phyloP scores from a whole-genome alignment of 2,797 vertebrate genomes.

The Craterocephalus amniculus region DNA sequence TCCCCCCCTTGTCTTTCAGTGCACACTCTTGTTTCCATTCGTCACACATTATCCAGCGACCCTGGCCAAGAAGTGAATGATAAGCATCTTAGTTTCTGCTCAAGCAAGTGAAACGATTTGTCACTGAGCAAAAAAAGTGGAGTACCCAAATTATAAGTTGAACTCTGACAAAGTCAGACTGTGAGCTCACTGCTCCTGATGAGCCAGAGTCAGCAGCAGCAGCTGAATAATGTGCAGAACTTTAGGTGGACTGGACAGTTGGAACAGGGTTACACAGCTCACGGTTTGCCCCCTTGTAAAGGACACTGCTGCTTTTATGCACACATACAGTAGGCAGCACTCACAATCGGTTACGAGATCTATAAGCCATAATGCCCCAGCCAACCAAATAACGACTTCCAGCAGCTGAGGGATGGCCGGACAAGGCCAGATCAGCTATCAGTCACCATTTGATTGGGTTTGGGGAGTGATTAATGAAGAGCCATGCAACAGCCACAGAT shows the following conservation, averaged over 20 bases:
- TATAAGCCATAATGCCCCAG: constrained; percentile 9
- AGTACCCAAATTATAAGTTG: constrained; percentile 9
- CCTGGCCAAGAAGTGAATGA: constrained; percentile 12
- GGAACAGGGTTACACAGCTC: constrained; percentile 27
- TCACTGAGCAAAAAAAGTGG: constrained; percentile 20
- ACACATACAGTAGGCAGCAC: constrained; percentile 17
- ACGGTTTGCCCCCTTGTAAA: constrained; percentile 5
- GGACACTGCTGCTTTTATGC: constrained; percentile 14
- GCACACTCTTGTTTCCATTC: constrained; percentile 37
- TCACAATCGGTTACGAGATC: constrained; percentile 32
- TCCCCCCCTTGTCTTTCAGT: constrained; percentile 13
- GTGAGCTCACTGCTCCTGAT: constrained; percentile 7
- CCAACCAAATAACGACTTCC: constrained; percentile 28
- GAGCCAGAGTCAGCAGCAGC: constrained; percentile 29
- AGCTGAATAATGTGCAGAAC: constrained; percentile 29
- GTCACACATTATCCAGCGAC: constrained; percentile 19
- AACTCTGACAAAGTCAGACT: constrained; percentile 28
- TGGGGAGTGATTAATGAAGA: constrained; percentile 80
- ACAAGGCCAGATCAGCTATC: constrained; percentile 75
- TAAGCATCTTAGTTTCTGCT: background rate
- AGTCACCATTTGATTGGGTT: constrained; percentile 73
- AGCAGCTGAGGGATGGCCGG: constrained; percentile 56
- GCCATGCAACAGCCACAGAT: constrained; percentile 72
- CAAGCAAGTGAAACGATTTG: constrained; percentile 21
- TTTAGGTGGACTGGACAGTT: constrained; percentile 22